Evolutionary conservation across 2,113 vertebrate genomes (phyloP).

Genomic region (Corydoras maculifer): DNA sequence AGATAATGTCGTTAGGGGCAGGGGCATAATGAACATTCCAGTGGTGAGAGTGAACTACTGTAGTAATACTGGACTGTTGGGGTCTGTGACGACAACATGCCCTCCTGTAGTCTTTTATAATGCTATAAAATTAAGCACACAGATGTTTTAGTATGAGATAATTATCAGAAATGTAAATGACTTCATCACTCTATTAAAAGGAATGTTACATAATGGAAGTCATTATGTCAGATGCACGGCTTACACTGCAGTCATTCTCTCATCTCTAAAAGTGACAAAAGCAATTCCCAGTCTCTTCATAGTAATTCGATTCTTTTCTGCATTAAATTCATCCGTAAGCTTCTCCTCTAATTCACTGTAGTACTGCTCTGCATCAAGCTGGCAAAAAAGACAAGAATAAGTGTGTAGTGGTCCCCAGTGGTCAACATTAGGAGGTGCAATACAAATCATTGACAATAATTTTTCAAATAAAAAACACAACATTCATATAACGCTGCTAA

Average conservation of each 20-base stretch:
- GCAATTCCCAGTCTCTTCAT: conserved; percentile 84
- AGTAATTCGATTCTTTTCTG: conserved; percentile 80
- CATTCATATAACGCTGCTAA: too few species aligned
- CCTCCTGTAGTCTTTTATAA: conserved; percentile 78
- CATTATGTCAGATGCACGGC: conserved; percentile 43
- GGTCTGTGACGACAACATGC: conserved; percentile 68
- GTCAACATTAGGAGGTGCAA: conserved; percentile 20
- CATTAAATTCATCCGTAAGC: conserved; percentile 91
- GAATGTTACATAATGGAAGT: neutral
- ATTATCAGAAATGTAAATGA: too few species aligned
- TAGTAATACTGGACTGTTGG: conserved; percentile 89
- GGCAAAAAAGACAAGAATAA: conserved; percentile 20
- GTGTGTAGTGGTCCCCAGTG: conserved; percentile 64
- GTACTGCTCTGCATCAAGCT: conserved; percentile 97
- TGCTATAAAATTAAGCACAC: conserved; percentile 58
- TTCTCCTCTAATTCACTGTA: conserved; percentile 94
- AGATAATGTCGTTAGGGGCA: conserved; percentile 89
- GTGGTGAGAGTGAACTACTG: conserved; percentile 75
- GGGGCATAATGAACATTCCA: conserved; percentile 82
- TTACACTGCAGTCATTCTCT: conserved; percentile 87
- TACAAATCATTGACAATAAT: too few species aligned
- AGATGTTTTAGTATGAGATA: too few species aligned
- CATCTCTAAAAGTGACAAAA: conserved; percentile 90
- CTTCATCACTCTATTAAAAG: too few species aligned
- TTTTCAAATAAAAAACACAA: too few species aligned